Percentiles rank a stretch among this genome's conserved stretches.
Evolutionary conservation across 2,113 vertebrate species (phyloP).

Genomic region (Chrysemys picta): DNA sequence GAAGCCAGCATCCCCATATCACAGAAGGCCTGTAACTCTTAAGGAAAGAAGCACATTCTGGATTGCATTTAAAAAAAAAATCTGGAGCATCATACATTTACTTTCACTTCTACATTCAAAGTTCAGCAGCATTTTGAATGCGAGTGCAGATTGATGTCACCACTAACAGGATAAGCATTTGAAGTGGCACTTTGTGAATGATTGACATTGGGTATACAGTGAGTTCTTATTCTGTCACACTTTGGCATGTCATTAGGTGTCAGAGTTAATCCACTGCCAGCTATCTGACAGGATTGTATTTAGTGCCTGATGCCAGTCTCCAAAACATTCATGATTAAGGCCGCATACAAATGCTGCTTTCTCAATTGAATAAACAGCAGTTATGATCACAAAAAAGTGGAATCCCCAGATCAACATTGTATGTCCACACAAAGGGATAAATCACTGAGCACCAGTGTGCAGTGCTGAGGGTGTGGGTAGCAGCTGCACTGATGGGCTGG

Average conservation of each 20-base stretch:
- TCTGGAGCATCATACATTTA: neutral
- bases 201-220: conserved; percentile 66
- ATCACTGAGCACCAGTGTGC: neutral
- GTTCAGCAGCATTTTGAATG: conserved; percentile 48
- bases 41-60: neutral
- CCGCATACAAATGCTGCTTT: conserved; percentile 70
- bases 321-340: conserved; percentile 66
- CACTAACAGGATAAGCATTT: conserved; percentile 70
- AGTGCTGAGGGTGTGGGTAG: neutral
- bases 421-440: conserved; percentile 6
- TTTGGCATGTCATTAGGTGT: conserved; percentile 73
- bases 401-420: conserved; percentile 1
- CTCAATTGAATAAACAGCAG: conserved; percentile 65
- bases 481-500: neutral
- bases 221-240: conserved; percentile 74
- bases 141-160: conserved; percentile 59
- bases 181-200: conserved; percentile 72
- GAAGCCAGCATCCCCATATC: fast-evolving
- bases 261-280: conserved; percentile 77
- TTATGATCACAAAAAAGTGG: neutral
- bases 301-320: conserved; percentile 59
- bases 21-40: neutral
- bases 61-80: neutral
- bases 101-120: conserved; percentile 53
- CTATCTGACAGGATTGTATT: conserved; percentile 70